These are phyloP conservation scores for Periparus ater DNA, from an alignment of 2,797 vertebrate species.

Conservation along the genomic window DNA sequence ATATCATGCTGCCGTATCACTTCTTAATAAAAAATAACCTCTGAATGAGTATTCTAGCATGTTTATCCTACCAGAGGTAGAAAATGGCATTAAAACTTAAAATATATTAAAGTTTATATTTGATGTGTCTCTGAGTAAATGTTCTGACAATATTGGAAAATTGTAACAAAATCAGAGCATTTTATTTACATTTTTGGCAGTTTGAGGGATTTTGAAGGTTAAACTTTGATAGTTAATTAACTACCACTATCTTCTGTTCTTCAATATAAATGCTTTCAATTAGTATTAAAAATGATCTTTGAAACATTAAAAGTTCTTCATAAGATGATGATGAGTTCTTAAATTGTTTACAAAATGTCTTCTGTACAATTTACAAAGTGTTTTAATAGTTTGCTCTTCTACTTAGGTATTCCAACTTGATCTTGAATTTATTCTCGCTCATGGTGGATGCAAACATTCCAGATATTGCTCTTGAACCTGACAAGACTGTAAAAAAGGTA, in stretches of 20 bases:
- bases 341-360: background rate
- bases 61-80: background rate
- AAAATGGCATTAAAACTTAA: background rate
- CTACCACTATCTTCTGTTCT: background rate
- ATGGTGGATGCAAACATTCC: slow-evolving; percentile 99
- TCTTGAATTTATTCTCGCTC: slow-evolving; percentile 97
- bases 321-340: background rate
- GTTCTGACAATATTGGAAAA: background rate
- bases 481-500: slow-evolving; percentile 99
- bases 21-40: background rate
- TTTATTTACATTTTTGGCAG: background rate
- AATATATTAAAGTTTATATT: background rate
- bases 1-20: background rate
- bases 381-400: slow-evolving; percentile 19
- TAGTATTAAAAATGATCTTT: background rate
- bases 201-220: background rate
- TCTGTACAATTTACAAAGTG: background rate
- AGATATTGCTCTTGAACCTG: slow-evolving; percentile 97
- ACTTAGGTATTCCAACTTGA: slow-evolving; percentile 95
- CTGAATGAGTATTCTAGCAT: background rate
- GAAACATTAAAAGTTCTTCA: background rate
- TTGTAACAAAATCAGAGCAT: background rate
- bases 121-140: background rate
- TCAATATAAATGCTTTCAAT: background rate
- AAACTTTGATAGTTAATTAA: background rate